A percentile compares a stretch with the other conserved stretches of the same genome.
Conservation (phyloP, 2,888 invertebrate species). For the Agriopis leucophaearia region DNA sequence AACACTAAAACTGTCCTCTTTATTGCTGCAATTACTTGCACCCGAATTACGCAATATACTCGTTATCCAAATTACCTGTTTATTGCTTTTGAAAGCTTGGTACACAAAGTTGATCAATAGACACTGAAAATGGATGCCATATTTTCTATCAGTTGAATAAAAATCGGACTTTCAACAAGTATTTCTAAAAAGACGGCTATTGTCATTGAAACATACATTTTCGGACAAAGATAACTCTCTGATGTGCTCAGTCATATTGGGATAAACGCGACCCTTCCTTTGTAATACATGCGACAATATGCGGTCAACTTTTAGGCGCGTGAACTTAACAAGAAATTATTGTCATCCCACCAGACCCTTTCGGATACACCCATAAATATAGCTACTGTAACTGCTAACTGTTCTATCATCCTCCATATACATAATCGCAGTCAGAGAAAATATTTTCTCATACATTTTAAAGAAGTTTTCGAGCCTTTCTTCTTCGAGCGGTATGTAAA, state of each 20-base stretch:
- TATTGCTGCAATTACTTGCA: conserved; percentile 54
- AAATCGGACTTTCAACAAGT: conserved; percentile 30
- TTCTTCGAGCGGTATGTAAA: conserved; percentile 29
- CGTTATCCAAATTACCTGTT: not conserved
- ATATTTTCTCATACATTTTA: conserved; percentile 24
- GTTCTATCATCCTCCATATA: conserved; percentile 25
- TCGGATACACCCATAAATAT: conserved; percentile 18
- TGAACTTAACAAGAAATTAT: conserved; percentile 60
- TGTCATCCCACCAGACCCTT: conserved; percentile 43
- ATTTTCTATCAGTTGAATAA: not conserved
- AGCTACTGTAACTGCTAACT: conserved; percentile 9
- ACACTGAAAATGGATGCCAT: not conserved
- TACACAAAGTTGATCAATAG: not conserved
- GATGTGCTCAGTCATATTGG: conserved; percentile 63
- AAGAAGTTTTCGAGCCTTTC: conserved; percentile 4
- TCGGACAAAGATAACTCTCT: conserved; percentile 59
- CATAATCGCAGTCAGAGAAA: conserved; percentile 17
- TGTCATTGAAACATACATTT: conserved; percentile 50
- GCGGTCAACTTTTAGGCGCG: conserved; percentile 62
- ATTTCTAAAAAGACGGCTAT: conserved; percentile 53
- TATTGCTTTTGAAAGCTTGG: not conserved
- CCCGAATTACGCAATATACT: conserved; percentile 9
- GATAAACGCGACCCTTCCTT: conserved; percentile 62
- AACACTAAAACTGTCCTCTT: conserved; percentile 63
- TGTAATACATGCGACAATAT: conserved; percentile 63